phyloP scores from a whole-genome alignment of 2,888 invertebrate species.

The Zhengitettix transpicula region DNA sequence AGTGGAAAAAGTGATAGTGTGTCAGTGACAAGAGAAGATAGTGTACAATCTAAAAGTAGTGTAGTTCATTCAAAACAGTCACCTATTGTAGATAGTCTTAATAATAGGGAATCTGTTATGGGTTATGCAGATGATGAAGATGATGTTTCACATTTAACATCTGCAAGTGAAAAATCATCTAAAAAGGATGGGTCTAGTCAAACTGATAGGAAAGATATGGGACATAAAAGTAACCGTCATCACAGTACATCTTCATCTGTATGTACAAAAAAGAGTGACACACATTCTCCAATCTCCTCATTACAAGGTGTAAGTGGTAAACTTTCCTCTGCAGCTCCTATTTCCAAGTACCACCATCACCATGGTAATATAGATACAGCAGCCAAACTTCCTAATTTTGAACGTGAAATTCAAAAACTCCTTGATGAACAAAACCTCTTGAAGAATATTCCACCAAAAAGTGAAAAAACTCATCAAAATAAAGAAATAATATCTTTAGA shows the following conservation, averaged over 20 bases:
- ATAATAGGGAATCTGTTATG: background rate
- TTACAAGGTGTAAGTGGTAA: conserved; percentile 15
- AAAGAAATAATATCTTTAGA: conserved; percentile 39
- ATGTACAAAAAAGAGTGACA: conserved; percentile 22
- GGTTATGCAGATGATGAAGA: conserved; percentile 1
- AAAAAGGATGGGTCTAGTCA: conserved; percentile 48
- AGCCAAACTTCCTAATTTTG: conserved; percentile 37
- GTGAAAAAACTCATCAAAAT: conserved; percentile 41
- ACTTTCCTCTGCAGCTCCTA: conserved; percentile 20
- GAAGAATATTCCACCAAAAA: conserved; percentile 41
- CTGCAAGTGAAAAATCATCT: conserved; percentile 35
- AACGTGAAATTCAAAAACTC: conserved; percentile 62
- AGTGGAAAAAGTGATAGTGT: background rate
- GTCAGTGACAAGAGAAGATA: conserved; percentile 4
- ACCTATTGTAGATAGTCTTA: background rate
- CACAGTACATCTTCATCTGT: conserved; percentile 36
- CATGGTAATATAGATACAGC: background rate
- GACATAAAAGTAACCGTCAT: conserved; percentile 17
- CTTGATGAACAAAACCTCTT: conserved; percentile 52
- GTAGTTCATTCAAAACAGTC: background rate
- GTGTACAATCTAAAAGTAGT: background rate
- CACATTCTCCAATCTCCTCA: conserved; percentile 21
- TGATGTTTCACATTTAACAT: conserved; percentile 23
- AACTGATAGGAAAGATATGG: conserved; percentile 42
- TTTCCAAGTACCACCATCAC: background rate